Conservation (phyloP, 2,888 invertebrate genomes). For the Busseola fusca region DNA sequence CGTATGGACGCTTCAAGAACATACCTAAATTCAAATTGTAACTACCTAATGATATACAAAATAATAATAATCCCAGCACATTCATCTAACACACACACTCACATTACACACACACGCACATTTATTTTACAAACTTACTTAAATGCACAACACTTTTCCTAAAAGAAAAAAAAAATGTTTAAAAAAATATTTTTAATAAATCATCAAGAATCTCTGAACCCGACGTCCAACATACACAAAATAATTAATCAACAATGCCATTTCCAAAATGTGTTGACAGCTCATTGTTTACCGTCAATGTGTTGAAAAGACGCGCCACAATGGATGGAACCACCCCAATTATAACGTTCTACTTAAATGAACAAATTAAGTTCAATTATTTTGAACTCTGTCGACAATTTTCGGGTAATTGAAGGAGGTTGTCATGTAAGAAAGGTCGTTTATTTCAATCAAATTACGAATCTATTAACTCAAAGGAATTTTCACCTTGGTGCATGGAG, state of each 20-base stretch:
- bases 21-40: not conserved
- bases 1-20: no score
- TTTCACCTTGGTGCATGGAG: conserved; percentile 2
- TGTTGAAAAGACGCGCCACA: conserved; percentile 55
- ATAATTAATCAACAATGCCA: conserved; percentile 57
- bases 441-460: not conserved
- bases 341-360: conserved; percentile 58
- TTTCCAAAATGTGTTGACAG: conserved; percentile 44
- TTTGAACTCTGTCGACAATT: conserved; percentile 39
- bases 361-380: conserved; percentile 56
- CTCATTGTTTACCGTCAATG: conserved; percentile 58
- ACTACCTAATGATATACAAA: not conserved
- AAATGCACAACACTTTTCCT: no score
- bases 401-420: conserved; percentile 22
- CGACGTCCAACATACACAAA: conserved; percentile 33
- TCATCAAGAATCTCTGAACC: conserved; percentile 14
- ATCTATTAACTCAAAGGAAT: not conserved
- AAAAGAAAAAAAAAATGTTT: not conserved
- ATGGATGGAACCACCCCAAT: conserved; percentile 59
- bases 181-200: conserved; percentile 6
- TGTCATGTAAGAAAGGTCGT: not conserved
- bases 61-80: not conserved
- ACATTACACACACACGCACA: no score
- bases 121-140: no score
- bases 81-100: no score